A percentile compares a stretch with the other conserved stretches of the same genome.
phyloP scores from a whole-genome alignment of 2,888 invertebrate species.

The Abrostola triplasia region DNA sequence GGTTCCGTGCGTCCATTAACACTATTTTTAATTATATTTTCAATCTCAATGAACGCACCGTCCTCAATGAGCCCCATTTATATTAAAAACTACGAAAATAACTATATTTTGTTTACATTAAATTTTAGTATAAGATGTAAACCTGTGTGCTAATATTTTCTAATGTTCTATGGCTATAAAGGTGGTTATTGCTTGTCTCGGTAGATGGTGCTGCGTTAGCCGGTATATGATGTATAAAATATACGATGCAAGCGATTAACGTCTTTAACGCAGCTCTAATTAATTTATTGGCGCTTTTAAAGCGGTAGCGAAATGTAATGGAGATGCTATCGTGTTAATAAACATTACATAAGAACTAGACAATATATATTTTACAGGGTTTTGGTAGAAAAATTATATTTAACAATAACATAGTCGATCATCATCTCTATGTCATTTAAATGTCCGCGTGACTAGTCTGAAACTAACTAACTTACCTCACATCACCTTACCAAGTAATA shows the following conservation, averaged over 20 bases:
- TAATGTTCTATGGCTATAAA: slow-evolving; percentile 65
- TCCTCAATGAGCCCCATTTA: slow-evolving; percentile 85
- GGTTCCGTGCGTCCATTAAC: slow-evolving; percentile 79
- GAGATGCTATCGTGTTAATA: slow-evolving; percentile 59
- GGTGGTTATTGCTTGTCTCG: slow-evolving; percentile 68
- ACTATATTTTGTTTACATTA: slow-evolving; percentile 80
- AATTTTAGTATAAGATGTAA: slow-evolving; percentile 78
- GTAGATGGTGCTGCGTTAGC: slow-evolving; percentile 56
- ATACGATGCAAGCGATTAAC: slow-evolving; percentile 79
- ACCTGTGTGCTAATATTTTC: slow-evolving; percentile 82
- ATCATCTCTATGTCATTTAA: no score
- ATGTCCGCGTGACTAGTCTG: no score
- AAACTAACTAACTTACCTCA: no score
- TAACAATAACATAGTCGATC: no score
- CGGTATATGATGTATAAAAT: slow-evolving; percentile 68
- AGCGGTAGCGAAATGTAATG: slow-evolving; percentile 72
- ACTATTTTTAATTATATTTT: slow-evolving; percentile 80
- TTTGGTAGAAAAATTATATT: no score
- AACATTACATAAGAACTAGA: background rate
- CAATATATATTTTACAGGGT: no score
- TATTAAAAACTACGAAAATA: slow-evolving; percentile 83
- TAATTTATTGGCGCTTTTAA: slow-evolving; percentile 85
- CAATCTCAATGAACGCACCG: slow-evolving; percentile 83
- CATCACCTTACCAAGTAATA: no score
- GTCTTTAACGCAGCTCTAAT: slow-evolving; percentile 83